Evolutionary conservation across 2,113 vertebrate species (phyloP).

Genomic region (Coreoperca whiteheadi): DNA sequence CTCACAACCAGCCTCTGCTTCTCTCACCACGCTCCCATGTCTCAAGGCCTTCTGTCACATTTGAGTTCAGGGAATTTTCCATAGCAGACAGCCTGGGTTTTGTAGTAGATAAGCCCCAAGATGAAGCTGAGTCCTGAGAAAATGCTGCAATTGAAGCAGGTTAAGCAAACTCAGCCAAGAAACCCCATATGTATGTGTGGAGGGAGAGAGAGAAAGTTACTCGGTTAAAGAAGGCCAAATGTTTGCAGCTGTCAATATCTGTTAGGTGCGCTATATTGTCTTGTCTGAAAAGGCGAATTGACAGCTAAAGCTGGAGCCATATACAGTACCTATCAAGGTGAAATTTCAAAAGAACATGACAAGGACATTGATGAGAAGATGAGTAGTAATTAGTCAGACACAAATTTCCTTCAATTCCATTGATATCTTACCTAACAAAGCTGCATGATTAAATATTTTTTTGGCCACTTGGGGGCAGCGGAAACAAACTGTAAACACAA

Average conservation of each 20-base stretch:
- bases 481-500: neutral
- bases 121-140: constrained; percentile 71
- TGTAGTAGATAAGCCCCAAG: constrained; percentile 56
- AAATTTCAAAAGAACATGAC: neutral
- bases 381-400: neutral
- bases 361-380: neutral
- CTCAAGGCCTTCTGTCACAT: constrained; percentile 47
- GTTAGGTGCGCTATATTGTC: constrained; percentile 3
- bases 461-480: too few species aligned
- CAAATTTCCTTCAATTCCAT: neutral
- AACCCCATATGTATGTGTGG: constrained; percentile 5
- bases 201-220: constrained; percentile 14
- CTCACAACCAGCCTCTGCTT: constrained; percentile 11
- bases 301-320: neutral
- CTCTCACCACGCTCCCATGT: constrained; percentile 1
- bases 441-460: too few species aligned
- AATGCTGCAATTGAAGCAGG: constrained; percentile 72
- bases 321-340: neutral
- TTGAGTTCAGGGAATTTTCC: constrained; percentile 68
- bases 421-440: too few species aligned
- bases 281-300: neutral
- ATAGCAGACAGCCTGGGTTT: constrained; percentile 22
- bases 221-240: constrained; percentile 25
- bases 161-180: constrained; percentile 75
- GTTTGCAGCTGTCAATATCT: constrained; percentile 38